A percentile compares a stretch with the other conserved stretches of the same genome.
phyloP scores from a whole-genome alignment of 2,888 invertebrate species.

The Eupithecia subfuscata region DNA sequence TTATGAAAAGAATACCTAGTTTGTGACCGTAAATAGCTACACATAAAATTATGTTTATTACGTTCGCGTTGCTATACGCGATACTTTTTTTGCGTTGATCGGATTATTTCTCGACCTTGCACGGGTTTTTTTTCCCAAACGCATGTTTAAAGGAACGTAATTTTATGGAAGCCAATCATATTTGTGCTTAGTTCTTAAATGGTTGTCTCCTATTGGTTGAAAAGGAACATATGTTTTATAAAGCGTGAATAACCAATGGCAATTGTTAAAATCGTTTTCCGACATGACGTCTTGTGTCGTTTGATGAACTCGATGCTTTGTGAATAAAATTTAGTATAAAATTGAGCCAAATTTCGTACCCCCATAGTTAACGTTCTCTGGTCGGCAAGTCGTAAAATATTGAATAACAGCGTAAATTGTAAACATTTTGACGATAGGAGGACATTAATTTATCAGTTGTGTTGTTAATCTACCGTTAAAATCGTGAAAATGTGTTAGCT shows the following conservation, averaged over 20 bases:
- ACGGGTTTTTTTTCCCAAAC: no score
- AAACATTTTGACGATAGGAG: slow-evolving; percentile 54
- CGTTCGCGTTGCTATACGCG: no score
- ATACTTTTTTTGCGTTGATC: no score
- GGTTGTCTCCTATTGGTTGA: slow-evolving; percentile 66
- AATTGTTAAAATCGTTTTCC: slow-evolving; percentile 14
- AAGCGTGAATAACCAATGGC: background rate
- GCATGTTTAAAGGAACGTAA: slow-evolving; percentile 46
- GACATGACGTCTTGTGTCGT: slow-evolving; percentile 50
- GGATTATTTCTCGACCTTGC: no score
- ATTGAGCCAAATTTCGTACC: slow-evolving; percentile 55
- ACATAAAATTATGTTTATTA: no score
- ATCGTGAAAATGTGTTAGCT: slow-evolving; percentile 66
- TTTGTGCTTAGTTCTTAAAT: slow-evolving; percentile 64
- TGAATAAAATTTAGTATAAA: slow-evolving; percentile 54
- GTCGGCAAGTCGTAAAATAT: slow-evolving; percentile 51
- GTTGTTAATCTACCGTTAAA: slow-evolving; percentile 50
- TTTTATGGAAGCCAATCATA: slow-evolving; percentile 18
- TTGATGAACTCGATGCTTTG: slow-evolving; percentile 39
- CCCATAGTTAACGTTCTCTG: slow-evolving; percentile 52
- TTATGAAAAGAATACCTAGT: no score
- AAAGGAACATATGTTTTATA: slow-evolving; percentile 46
- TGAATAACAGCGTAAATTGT: slow-evolving; percentile 53
- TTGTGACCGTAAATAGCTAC: no score
- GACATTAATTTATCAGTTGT: slow-evolving; percentile 44